Conservation (phyloP, 2,888 invertebrate genomes). For the Poecilus cupreus region DNA sequence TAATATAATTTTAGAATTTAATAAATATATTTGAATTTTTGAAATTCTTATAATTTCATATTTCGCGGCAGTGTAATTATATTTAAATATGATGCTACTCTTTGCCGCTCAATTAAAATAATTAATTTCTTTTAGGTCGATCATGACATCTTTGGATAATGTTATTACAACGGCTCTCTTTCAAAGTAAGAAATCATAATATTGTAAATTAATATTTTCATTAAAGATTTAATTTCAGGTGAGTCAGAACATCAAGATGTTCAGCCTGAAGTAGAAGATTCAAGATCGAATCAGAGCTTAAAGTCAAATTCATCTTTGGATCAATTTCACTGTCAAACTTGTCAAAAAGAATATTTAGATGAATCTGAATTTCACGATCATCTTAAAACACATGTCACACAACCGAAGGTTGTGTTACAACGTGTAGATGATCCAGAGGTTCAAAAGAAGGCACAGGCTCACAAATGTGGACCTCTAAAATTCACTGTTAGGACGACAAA, state of each 20-base stretch:
- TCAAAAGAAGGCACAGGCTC: conserved; percentile 54
- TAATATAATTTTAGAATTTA: neutral
- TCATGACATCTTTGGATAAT: conserved; percentile 52
- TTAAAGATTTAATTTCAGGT: neutral
- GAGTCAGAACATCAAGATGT: conserved; percentile 17
- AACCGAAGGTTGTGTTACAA: conserved; percentile 63
- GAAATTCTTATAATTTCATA: too few relatives aligned
- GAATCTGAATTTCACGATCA: conserved; percentile 62
- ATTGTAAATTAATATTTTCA: neutral
- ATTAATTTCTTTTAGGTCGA: conserved; percentile 40
- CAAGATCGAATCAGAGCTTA: conserved; percentile 45
- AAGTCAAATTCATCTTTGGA: conserved; percentile 45
- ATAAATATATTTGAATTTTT: too few relatives aligned
- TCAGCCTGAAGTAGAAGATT: conserved; percentile 45
- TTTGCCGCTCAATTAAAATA: conserved; percentile 16
- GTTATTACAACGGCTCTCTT: neutral
- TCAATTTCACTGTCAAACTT: conserved; percentile 63
- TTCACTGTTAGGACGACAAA: conserved; percentile 41
- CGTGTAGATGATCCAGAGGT: conserved; percentile 61
- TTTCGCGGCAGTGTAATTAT: neutral
- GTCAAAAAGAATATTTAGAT: conserved; percentile 63
- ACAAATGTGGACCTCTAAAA: conserved; percentile 49
- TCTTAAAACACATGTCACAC: conserved; percentile 62
- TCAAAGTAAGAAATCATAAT: conserved; percentile 14
- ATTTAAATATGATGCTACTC: neutral